Percentiles rank a stretch among this genome's conserved stretches.
These are phyloP conservation scores for Vimba vimba DNA, from an alignment of 2,113 vertebrate species.

Conservation along the genomic window DNA sequence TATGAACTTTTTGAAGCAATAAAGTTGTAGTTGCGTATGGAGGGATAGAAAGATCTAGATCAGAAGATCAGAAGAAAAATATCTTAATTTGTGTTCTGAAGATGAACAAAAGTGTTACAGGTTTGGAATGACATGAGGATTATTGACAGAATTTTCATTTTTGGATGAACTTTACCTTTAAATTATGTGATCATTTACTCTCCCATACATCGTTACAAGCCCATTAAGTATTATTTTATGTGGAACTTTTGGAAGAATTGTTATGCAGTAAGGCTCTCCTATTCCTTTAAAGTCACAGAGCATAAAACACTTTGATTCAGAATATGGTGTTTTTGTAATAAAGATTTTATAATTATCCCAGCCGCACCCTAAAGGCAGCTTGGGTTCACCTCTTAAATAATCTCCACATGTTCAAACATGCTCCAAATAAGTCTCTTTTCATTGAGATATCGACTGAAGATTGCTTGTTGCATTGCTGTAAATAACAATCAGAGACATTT, in stretches of 20 bases:
- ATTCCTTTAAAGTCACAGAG: neutral
- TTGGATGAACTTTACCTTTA: too few relatives aligned
- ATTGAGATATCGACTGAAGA: neutral
- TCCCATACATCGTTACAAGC: neutral
- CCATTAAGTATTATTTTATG: neutral
- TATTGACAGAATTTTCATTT: too few relatives aligned
- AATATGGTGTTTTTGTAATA: neutral
- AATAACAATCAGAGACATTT: conserved; percentile 33
- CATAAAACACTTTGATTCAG: too few relatives aligned
- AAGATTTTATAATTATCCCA: neutral
- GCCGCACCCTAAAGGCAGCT: conserved; percentile 6
- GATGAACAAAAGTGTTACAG: too few relatives aligned
- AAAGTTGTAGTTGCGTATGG: too few relatives aligned
- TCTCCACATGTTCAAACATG: neutral
- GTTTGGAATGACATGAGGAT: too few relatives aligned
- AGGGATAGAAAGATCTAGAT: too few relatives aligned
- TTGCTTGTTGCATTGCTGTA: conserved; percentile 11
- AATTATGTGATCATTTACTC: neutral
- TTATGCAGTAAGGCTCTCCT: neutral
- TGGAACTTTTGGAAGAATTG: neutral
- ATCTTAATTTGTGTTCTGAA: too few relatives aligned
- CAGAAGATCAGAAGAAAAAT: too few relatives aligned
- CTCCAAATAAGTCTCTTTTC: conserved; percentile 10
- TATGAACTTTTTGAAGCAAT: too few relatives aligned
- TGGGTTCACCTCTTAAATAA: neutral